Evolutionary conservation across 2,888 invertebrate species (phyloP).

Genomic region (Latrodectus elegans): DNA sequence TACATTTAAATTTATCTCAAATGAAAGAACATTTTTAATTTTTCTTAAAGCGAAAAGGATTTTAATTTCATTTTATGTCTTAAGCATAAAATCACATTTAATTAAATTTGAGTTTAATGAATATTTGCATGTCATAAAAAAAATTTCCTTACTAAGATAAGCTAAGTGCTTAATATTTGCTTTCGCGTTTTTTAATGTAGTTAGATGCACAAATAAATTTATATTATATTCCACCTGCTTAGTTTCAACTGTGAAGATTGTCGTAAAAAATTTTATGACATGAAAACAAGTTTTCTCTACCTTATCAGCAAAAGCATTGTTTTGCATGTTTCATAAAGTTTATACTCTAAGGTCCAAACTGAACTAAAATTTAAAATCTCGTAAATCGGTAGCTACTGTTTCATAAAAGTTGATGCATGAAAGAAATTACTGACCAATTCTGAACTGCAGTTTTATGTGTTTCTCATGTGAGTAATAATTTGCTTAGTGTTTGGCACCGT

Average conservation of each 20-base stretch:
- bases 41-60: no score
- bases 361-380: neutral
- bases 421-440: no score
- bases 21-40: no score
- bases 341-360: neutral
- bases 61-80: no score
- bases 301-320: neutral
- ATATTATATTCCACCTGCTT: slow-evolving; percentile 3
- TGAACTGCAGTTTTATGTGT: no score
- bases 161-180: neutral
- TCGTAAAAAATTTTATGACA: slow-evolving; percentile 1
- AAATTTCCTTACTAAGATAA: neutral
- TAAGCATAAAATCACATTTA: no score
- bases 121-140: no score
- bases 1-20: no score
- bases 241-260: neutral
- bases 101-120: no score
- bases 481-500: no score
- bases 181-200: neutral
- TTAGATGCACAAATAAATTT: neutral
- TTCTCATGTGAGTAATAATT: no score
- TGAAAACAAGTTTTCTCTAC: neutral
- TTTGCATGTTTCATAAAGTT: neutral
- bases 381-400: neutral
- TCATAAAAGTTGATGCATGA: no score